Percentiles rank a stretch among this genome's conserved stretches.
Conservation (phyloP, 2,888 invertebrate genomes). For the Cordilura impudica region DNA sequence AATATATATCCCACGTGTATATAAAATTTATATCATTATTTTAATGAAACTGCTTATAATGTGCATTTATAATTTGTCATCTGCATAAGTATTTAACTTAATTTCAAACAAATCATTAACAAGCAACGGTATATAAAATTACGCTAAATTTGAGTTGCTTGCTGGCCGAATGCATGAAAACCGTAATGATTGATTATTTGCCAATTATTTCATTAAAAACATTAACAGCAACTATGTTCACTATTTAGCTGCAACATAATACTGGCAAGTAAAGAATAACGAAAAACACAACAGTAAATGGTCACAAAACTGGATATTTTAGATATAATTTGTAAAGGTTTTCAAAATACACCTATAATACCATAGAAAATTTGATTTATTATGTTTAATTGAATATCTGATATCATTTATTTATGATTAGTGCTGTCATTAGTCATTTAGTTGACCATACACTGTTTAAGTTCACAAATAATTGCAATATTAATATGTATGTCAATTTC, state of each 20-base stretch:
- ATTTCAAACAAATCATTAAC: neutral
- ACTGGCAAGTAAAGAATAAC: neutral
- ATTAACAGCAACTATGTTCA: slow-evolving; percentile 16
- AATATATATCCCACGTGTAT: too few species aligned
- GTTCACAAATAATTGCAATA: neutral
- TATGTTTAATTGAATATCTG: too few species aligned
- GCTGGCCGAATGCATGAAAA: slow-evolving; percentile 3
- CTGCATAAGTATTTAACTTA: neutral
- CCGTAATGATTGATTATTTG: slow-evolving; percentile 27
- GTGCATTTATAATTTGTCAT: neutral
- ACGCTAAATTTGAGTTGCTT: slow-evolving; percentile 15
- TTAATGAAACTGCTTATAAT: too few species aligned
- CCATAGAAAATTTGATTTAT: too few species aligned
- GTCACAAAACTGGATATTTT: too few species aligned
- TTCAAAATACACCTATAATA: too few species aligned
- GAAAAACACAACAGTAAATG: neutral
- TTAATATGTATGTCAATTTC: slow-evolving; percentile 19
- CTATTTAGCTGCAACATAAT: slow-evolving; percentile 25
- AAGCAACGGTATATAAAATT: slow-evolving; percentile 19
- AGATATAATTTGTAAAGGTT: too few species aligned
- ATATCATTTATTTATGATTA: too few species aligned
- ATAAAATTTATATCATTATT: too few species aligned
- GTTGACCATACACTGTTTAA: neutral
- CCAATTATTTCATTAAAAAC: slow-evolving; percentile 51
- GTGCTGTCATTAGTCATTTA: too few species aligned